These are phyloP conservation scores for Onychostruthus taczanowskii DNA, from an alignment of 2,113 vertebrate species.

Conservation along the genomic window DNA sequence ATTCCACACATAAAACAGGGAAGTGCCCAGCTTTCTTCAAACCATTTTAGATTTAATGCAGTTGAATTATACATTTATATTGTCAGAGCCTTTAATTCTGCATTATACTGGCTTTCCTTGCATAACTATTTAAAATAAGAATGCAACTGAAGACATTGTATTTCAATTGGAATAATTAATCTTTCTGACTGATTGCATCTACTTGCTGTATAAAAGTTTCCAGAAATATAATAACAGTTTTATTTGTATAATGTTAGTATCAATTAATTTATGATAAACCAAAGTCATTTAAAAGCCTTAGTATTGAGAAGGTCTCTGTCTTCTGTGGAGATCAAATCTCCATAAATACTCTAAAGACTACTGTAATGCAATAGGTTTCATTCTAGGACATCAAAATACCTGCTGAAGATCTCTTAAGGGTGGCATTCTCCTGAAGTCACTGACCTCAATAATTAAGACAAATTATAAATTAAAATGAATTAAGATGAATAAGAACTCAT, in stretches of 20 bases:
- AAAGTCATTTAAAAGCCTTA: constrained; percentile 3
- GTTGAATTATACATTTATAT: not conserved
- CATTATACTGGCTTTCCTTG: not conserved
- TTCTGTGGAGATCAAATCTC: constrained; percentile 28
- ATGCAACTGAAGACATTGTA: not conserved
- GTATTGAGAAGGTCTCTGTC: constrained; percentile 11
- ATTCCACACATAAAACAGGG: not conserved
- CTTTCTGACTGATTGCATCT: not conserved
- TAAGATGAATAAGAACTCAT: constrained; percentile 32
- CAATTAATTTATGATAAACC: constrained; percentile 44
- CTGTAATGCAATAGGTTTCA: not conserved
- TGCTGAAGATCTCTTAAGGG: constrained; percentile 18
- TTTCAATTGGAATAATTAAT: not conserved
- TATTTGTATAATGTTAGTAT: constrained; percentile 22
- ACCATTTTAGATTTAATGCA: not conserved
- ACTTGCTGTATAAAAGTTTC: not conserved
- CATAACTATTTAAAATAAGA: not conserved
- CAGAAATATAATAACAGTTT: not conserved
- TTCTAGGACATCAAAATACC: constrained; percentile 13
- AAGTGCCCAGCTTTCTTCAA: not conserved
- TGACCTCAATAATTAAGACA: constrained; percentile 52
- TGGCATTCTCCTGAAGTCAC: constrained; percentile 29
- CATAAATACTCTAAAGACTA: constrained; percentile 39
- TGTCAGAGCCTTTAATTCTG: not conserved
- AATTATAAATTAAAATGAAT: constrained; percentile 26